Conservation (phyloP, 2,113 vertebrate genomes). For the Mixornis gularis region DNA sequence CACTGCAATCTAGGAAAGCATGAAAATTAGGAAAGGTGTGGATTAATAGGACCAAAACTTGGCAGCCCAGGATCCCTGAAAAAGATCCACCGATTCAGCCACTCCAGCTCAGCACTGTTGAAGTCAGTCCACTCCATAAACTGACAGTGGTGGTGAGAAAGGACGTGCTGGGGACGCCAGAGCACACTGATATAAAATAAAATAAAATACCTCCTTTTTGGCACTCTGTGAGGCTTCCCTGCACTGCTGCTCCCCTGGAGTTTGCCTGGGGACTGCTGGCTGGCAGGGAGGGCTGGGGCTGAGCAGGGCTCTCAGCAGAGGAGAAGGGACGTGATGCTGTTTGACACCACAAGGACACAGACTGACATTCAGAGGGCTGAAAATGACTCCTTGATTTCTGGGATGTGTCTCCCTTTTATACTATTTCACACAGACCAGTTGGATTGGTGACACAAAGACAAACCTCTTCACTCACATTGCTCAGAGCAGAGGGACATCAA, state of each 20-base stretch:
- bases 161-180: not conserved
- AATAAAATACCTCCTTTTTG: not conserved
- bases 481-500: too few species aligned
- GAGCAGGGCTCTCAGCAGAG: not conserved
- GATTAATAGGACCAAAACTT: not conserved
- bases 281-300: not conserved
- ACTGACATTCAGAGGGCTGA: too few species aligned
- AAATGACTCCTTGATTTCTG: too few species aligned
- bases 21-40: not conserved
- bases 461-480: too few species aligned
- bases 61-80: not conserved
- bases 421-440: too few species aligned
- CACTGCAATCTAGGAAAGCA: not conserved
- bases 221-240: not conserved
- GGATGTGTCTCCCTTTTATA: too few species aligned
- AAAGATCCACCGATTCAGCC: not conserved
- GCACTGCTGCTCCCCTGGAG: rapidly evolving
- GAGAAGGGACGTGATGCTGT: too few species aligned
- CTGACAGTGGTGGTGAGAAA: rapidly evolving
- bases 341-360: too few species aligned
- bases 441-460: too few species aligned
- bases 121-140: rapidly evolving
- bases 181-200: not conserved
- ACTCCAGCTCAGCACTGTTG: rapidly evolving
- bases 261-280: not conserved